Conservation (phyloP, 2,113 vertebrate genomes). For the Podocnemis expansa region DNA sequence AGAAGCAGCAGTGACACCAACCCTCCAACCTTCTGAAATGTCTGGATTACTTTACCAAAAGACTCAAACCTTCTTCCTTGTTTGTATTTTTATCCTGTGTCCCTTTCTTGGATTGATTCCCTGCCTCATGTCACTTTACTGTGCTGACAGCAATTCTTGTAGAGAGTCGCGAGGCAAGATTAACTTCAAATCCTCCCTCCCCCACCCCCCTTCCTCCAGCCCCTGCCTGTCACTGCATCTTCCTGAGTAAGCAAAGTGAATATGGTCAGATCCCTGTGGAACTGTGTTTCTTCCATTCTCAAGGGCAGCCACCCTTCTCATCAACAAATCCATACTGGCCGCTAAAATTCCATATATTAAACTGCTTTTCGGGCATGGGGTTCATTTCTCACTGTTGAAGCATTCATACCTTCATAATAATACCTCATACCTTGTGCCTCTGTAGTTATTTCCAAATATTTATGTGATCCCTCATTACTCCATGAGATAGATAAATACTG, state of each 20-base stretch:
- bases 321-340: constrained; percentile 72
- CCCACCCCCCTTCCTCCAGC: constrained; percentile 68
- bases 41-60: constrained; percentile 26
- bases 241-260: constrained; percentile 79
- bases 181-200: constrained; percentile 75
- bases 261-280: constrained; percentile 53
- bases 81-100: constrained; percentile 69
- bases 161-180: constrained; percentile 68
- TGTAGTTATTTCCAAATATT: constrained; percentile 43
- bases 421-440: constrained; percentile 59
- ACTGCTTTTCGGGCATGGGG: constrained; percentile 71
- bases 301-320: constrained; percentile 73
- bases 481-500: constrained; percentile 54
- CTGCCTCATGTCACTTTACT: constrained; percentile 68
- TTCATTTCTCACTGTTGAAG: constrained; percentile 67
- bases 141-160: constrained; percentile 74
- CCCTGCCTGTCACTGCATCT: constrained; percentile 77
- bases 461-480: constrained; percentile 14
- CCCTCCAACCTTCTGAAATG: constrained; percentile 21
- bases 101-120: constrained; percentile 69
- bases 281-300: constrained; percentile 72
- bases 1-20: constrained; percentile 12
- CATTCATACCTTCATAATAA: constrained; percentile 68
- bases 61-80: constrained; percentile 32
- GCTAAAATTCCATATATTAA: constrained; percentile 64